Base-by-base conservation (phyloP, 1,140 invertebrate genomes). In the Mamestra configurata region DNA sequence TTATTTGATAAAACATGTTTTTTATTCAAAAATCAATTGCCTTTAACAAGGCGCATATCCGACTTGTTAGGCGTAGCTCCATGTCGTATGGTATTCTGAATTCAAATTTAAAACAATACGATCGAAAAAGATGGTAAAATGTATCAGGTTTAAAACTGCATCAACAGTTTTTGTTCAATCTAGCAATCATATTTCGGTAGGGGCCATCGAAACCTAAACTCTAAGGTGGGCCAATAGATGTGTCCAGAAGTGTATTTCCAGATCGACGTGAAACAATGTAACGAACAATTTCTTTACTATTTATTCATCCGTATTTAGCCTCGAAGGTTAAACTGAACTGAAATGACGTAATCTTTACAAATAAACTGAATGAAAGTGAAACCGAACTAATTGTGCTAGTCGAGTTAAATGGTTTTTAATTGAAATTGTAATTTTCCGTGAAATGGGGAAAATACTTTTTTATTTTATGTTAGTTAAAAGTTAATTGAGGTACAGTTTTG, bases 301-400 rank as follows among this genome's bases (percentile, higher is more conserved):
- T 73, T 55, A 73, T 73, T 73, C 73, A 76, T 76, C 73, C 43
- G 57, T 49, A 76, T 73, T 73, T 73, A 76, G 31, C 57, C 73
- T 27, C 40, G 73, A 76, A 76, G 73, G 73, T 76, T 76, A 64
- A 31, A 22, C 40, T 20, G 11, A 64, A 53, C 20, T 8, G 11
- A 40, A 24, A 53, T 81, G 79, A 81, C 75, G 79, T 72, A 81
- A 79, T 37, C 46, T 18, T 61, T 75, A 75, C 46, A 75, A 75
- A 73, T 73, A 75, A 75, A 75, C 53, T 59, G 15, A 64, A 86
- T 77, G 89, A 91, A 91, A 91, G 89, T 89, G 78, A 89, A 88
- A 86, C 80, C 75, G 73, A 79, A 71, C 46, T 84, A 85, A 90
- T 88, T 86, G 87, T 72, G 82, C 81, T 86, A 31, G 24, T 31